A percentile compares a stretch with the other conserved stretches of the same genome.
These are phyloP conservation scores for Brachionus koreanus DNA, from an alignment of 1,140 invertebrate genomes.

Conservation along the genomic window DNA sequence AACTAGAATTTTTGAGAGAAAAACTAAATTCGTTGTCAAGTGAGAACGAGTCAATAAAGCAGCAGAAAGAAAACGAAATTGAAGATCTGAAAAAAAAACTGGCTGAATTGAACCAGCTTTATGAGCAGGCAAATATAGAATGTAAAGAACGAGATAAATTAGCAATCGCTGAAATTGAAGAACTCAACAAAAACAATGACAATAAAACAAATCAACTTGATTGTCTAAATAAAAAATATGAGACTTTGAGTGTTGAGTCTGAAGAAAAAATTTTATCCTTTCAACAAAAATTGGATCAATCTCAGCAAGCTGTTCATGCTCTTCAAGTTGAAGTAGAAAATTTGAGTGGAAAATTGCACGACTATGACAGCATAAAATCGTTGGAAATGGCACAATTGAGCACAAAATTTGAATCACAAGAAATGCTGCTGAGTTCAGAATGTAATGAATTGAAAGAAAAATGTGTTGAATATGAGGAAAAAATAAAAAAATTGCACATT, in stretches of 20 bases:
- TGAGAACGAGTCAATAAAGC: too few relatives aligned
- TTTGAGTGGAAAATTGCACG: background rate
- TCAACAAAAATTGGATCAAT: background rate
- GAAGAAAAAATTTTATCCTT: background rate
- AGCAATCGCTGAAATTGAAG: too few relatives aligned
- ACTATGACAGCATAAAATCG: slow-evolving; percentile 2
- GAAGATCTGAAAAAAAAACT: too few relatives aligned
- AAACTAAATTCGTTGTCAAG: too few relatives aligned
- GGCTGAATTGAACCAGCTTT: too few relatives aligned
- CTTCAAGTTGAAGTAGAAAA: background rate
- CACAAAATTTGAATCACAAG: background rate
- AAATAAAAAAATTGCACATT: background rate
- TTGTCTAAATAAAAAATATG: background rate
- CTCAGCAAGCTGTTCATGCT: background rate
- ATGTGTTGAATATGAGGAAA: background rate
- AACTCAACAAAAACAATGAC: too few relatives aligned
- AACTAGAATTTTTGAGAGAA: background rate
- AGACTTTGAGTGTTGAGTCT: background rate
- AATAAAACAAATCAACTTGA: background rate
- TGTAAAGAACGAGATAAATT: too few relatives aligned
- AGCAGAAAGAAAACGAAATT: too few relatives aligned
- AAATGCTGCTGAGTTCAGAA: background rate
- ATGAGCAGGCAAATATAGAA: too few relatives aligned
- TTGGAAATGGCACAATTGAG: background rate
- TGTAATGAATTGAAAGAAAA: background rate